Evolutionary conservation across 2,888 invertebrate species (phyloP), one percentile per base, ranked within the genome.

Genomic region (Lasioglossum malachurum): DNA sequence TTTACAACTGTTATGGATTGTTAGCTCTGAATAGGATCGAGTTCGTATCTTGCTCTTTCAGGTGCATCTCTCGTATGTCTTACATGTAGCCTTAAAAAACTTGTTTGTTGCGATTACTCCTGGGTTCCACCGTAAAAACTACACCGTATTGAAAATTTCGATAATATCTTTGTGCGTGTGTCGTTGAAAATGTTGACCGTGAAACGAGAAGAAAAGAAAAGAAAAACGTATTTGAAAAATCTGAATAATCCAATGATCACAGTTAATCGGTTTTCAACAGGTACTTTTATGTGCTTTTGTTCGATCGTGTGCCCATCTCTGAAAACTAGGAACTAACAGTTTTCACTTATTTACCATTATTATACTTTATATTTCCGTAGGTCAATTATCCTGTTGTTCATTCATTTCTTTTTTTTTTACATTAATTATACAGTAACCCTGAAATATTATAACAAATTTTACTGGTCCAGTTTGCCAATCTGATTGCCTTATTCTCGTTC

Each of bases 271-370:
- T 81, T 90, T 82, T 77, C 69, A 88, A 91, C 93, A 94, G 93
- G 93, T 94, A 93, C 93, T 84, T 88, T 85, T 88, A 83, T 93
- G 92, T 93, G 90, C 90, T 89, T 91, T 91, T 89, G 88, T 91
- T 92, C 90, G 88, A 84, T 92, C 84, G 90, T 91, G 89, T 92
- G 91, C 93, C 93, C 90, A 93, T 93, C 89, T 91, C 81, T 82
- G 89, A 91, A 90, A 92, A 91, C 91, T 91, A 93, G 92, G 91
- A 94, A 93, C 93, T 92, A 91, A 91, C 87, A 89, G 88, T 90
- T 91, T 90, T 90, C 85, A 91, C 87, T 90, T 91, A 90, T 90
- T 88, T 86, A 86, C 67, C 80, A 80, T 87, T 84, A 84, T 69
- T 83, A 84, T 69, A 75, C 78, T 87, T 89, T 12, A 12, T 12